phyloP scores from a whole-genome alignment of 2,113 vertebrate species.

The Elanus axillaris region DNA sequence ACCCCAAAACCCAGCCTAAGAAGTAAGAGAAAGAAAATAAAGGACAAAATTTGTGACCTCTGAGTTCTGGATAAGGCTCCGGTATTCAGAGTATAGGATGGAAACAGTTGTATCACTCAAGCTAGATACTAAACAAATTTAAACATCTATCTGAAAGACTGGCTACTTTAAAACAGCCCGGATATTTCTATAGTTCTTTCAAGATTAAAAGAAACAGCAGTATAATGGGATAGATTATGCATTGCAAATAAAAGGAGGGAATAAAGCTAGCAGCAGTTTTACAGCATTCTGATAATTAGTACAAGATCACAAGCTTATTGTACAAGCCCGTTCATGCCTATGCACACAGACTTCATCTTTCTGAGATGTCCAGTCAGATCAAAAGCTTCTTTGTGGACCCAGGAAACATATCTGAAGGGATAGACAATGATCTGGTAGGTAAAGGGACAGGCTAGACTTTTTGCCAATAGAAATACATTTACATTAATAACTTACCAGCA shows the following conservation, averaged over 20 bases:
- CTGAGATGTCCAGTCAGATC: not conserved
- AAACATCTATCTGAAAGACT: slow-evolving; percentile 5
- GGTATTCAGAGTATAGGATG: not conserved
- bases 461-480: not conserved
- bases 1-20: not conserved
- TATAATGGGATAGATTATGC: slow-evolving; percentile 23
- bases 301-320: not conserved
- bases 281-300: not conserved
- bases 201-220: not conserved
- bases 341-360: not conserved
- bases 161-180: slow-evolving; percentile 27
- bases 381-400: not conserved
- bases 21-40: not conserved
- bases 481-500: not conserved
- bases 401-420: not conserved
- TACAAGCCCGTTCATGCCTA: not conserved
- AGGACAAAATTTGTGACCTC: not conserved
- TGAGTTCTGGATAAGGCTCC: not conserved
- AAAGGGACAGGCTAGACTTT: not conserved
- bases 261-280: not conserved
- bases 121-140: slow-evolving; percentile 19
- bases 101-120: not conserved
- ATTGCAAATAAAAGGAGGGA: slow-evolving; percentile 25
- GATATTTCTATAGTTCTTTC: not conserved
- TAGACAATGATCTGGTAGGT: not conserved